Conservation (phyloP, 1,140 invertebrate species). For the Zaprionus ghesquierei region DNA sequence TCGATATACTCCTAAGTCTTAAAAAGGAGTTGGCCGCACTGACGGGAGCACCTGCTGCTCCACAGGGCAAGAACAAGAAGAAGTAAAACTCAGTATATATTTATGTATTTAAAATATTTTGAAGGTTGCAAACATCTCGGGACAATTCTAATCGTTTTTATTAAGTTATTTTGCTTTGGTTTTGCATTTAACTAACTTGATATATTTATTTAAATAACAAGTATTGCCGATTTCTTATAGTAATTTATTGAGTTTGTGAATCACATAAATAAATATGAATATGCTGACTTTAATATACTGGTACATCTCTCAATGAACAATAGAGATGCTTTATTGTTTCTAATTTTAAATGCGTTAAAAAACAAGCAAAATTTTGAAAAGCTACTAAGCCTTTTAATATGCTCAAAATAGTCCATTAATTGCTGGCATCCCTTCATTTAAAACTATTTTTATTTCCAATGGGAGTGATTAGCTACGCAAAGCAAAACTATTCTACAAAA, state of each 20-base stretch:
- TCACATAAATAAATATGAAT: slow-evolving; percentile 45
- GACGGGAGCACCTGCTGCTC: slow-evolving; percentile 82
- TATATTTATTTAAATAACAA: slow-evolving; percentile 63
- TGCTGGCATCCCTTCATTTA: no score
- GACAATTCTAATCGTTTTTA: slow-evolving; percentile 48
- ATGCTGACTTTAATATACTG: slow-evolving; percentile 42
- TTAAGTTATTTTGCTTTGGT: slow-evolving; percentile 53
- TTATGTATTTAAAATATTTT: slow-evolving; percentile 3
- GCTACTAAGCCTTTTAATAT: no score
- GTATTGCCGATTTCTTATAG: slow-evolving; percentile 53
- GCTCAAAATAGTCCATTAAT: no score
- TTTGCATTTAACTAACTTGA: slow-evolving; percentile 59
- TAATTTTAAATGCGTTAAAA: background rate
- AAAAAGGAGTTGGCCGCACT: slow-evolving; percentile 87
- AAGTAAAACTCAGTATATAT: slow-evolving; percentile 36
- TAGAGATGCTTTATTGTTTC: background rate
- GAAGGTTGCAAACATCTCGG: slow-evolving; percentile 39
- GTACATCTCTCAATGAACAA: background rate
- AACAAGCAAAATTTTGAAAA: no score
- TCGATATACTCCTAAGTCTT: slow-evolving; percentile 88
- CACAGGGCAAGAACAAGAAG: slow-evolving; percentile 83
- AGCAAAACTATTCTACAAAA: no score
- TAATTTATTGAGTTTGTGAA: slow-evolving; percentile 76
- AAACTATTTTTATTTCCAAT: no score
- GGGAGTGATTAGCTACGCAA: no score